Percentiles rank a stretch among this genome's conserved stretches.
phyloP scores from a whole-genome alignment of 2,113 vertebrate genomes.

The Pao palembangensis region DNA sequence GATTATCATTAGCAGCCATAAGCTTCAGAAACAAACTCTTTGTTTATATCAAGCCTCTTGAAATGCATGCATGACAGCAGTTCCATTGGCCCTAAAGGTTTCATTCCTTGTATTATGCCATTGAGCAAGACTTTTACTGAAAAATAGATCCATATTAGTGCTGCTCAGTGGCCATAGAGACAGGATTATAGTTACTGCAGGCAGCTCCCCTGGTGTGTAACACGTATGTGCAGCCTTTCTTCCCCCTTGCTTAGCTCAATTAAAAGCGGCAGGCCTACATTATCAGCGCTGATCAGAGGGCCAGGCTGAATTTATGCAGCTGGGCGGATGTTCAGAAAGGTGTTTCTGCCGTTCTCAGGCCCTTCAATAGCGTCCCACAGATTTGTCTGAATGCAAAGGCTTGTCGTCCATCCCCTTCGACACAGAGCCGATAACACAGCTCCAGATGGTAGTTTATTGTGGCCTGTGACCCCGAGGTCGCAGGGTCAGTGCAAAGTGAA shows the following conservation, averaged over 20 bases:
- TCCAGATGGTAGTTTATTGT: conserved; percentile 55
- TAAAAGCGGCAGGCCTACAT: conserved; percentile 27
- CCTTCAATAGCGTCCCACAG: conserved; percentile 42
- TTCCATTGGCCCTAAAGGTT: conserved; percentile 1
- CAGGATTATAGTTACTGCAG: conserved; percentile 5
- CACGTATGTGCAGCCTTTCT: conserved; percentile 16
- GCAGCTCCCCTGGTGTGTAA: conserved; percentile 26
- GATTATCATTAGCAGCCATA: neutral
- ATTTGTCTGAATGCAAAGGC: conserved; percentile 36
- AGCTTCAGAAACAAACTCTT: neutral
- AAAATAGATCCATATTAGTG: conserved; percentile 38
- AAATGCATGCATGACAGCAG: neutral
- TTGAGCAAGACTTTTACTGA: conserved; percentile 14
- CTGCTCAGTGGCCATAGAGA: conserved; percentile 34
- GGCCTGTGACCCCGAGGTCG: conserved; percentile 55
- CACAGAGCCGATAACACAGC: conserved; percentile 42
- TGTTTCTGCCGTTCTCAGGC: conserved; percentile 49
- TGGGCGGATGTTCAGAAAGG: conserved; percentile 23
- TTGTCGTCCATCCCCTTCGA: conserved; percentile 33
- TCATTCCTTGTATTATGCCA: neutral
- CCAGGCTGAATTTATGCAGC: conserved; percentile 26
- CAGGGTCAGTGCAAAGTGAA: conserved; percentile 45
- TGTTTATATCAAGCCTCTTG: neutral
- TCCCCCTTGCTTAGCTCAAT: conserved; percentile 16
- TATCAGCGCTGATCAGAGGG: conserved; percentile 29